phyloP scores from a whole-genome alignment of 2,888 invertebrate genomes.

The Pomacea canaliculata region DNA sequence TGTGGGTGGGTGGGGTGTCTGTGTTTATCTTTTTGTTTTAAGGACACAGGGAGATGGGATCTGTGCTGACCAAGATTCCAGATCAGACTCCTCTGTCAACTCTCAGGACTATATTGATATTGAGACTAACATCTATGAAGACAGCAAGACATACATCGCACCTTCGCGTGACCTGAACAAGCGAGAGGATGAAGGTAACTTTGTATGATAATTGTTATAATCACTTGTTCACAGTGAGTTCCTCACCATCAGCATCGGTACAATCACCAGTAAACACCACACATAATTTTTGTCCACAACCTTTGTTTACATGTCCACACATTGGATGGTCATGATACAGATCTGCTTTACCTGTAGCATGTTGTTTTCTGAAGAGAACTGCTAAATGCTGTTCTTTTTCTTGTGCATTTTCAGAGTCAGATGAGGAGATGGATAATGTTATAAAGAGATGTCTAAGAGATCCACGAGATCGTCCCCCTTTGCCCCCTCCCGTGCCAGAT shows the following conservation, averaged over 20 bases:
- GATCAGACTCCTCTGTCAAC: neutral
- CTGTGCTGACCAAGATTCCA: neutral
- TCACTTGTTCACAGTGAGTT: too few relatives aligned
- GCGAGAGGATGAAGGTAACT: conserved; percentile 13
- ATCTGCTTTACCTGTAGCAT: too few relatives aligned
- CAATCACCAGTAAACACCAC: too few relatives aligned
- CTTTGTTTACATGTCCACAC: too few relatives aligned
- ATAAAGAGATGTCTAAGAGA: conserved; percentile 4
- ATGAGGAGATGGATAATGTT: conserved; percentile 17
- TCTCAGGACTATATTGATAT: conserved; percentile 17
- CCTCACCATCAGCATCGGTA: too few relatives aligned
- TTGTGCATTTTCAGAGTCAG: conserved; percentile 2
- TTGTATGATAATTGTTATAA: too few relatives aligned
- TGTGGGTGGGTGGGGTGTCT: too few relatives aligned
- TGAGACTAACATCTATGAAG: conserved; percentile 19
- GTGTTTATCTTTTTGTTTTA: neutral
- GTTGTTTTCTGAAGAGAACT: too few relatives aligned
- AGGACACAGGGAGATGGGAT: conserved; percentile 16
- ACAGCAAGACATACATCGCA: neutral
- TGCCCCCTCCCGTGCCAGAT: conserved; percentile 11
- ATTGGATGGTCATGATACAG: too few relatives aligned
- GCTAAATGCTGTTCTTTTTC: too few relatives aligned
- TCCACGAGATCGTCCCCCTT: conserved; percentile 11
- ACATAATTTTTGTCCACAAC: too few relatives aligned
- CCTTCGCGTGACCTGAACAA: conserved; percentile 9